A percentile compares a stretch with the other conserved stretches of the same genome.
Conservation (phyloP, 2,797 vertebrate species). For the Amazona ochrocephala region DNA sequence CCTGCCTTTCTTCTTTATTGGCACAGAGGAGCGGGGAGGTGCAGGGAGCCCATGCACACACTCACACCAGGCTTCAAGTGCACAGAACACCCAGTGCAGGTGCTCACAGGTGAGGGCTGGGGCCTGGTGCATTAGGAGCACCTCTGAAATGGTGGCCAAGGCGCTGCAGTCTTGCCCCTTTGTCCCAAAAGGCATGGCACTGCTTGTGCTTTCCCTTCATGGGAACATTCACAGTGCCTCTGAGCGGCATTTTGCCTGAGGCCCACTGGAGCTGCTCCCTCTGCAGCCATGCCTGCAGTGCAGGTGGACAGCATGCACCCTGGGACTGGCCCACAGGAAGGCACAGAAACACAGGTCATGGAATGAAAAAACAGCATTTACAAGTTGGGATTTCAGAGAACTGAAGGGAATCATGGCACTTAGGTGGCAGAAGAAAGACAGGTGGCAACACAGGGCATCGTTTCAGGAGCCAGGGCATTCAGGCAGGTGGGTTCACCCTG, state of each 20-base stretch:
- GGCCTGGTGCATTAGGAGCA: neutral
- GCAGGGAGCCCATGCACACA: conserved; percentile 16
- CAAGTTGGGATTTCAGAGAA: neutral
- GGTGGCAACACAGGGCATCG: neutral
- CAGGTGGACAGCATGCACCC: neutral
- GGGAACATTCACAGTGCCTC: rapidly evolving
- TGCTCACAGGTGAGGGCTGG: neutral
- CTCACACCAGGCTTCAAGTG: neutral
- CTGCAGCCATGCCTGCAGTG: neutral
- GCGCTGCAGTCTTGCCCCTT: rapidly evolving
- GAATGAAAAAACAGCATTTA: neutral
- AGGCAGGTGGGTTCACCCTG: neutral
- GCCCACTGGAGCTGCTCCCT: neutral
- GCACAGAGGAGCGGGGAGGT: conserved; percentile 83
- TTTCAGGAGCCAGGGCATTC: neutral
- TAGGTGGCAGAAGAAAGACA: neutral
- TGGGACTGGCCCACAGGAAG: neutral
- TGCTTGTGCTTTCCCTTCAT: rapidly evolving
- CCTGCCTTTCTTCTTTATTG: conserved; percentile 96
- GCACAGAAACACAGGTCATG: rapidly evolving
- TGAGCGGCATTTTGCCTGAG: neutral
- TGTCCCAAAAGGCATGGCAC: rapidly evolving
- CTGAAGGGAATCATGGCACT: neutral
- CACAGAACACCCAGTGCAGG: neutral
- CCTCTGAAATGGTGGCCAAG: rapidly evolving